phyloP scores from a whole-genome alignment of 2,113 vertebrate species.

The Perognathus longimembris region DNA sequence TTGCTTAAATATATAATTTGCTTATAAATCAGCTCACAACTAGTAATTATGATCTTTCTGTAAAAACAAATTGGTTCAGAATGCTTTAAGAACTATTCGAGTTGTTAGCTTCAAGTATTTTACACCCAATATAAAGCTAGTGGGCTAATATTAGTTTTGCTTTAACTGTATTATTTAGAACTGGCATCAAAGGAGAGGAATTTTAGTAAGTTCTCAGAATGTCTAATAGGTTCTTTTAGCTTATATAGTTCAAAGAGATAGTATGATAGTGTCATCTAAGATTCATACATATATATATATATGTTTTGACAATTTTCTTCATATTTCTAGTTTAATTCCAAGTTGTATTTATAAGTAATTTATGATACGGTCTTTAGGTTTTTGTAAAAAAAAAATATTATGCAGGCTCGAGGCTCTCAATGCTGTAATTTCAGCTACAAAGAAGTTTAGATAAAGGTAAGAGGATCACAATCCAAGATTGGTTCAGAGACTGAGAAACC shows the following conservation, averaged over 20 bases:
- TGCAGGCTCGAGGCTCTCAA: too few relatives aligned
- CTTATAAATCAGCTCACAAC: constrained; percentile 39
- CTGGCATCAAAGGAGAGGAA: constrained; percentile 51
- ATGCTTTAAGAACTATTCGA: constrained; percentile 33
- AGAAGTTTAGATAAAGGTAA: too few relatives aligned
- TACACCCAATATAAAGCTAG: constrained; percentile 26
- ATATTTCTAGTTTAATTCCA: constrained; percentile 55
- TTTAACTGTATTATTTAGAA: constrained; percentile 69
- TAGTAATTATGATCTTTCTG: neutral
- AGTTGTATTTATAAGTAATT: constrained; percentile 64
- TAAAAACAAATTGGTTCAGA: neutral
- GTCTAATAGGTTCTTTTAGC: constrained; percentile 27
- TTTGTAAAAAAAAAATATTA: neutral
- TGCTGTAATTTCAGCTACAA: too few relatives aligned
- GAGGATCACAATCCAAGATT: too few relatives aligned
- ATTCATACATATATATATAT: constrained; percentile 8
- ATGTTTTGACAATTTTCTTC: constrained; percentile 28
- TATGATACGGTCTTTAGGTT: constrained; percentile 15
- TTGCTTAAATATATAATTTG: neutral
- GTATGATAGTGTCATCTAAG: neutral
- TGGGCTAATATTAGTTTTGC: constrained; percentile 61
- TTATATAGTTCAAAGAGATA: constrained; percentile 43
- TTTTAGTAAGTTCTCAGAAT: constrained; percentile 37
- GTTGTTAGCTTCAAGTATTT: constrained; percentile 61
- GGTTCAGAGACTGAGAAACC: too few relatives aligned